These are phyloP conservation scores for Ligdia adustata DNA, from an alignment of 2,888 invertebrate genomes.

Conservation along the genomic window DNA sequence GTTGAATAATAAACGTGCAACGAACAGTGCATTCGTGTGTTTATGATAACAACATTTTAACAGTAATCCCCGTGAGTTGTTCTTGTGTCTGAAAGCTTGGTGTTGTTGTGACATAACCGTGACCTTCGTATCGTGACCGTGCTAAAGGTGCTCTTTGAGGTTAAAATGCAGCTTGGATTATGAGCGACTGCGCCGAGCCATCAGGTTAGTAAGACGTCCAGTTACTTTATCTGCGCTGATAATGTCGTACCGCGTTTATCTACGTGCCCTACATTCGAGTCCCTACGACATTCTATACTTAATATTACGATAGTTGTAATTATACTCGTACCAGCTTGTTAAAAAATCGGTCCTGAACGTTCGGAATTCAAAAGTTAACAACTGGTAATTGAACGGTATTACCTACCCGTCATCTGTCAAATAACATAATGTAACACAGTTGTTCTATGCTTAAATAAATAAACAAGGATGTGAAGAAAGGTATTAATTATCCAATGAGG, in stretches of 20 bases:
- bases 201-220: conserved; percentile 75
- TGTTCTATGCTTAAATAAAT: conserved; percentile 12
- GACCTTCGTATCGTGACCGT: conserved; percentile 80
- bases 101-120: conserved; percentile 78
- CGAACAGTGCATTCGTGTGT: conserved; percentile 81
- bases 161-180: conserved; percentile 82
- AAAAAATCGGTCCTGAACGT: conserved; percentile 17
- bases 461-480: conserved; percentile 21
- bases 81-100: conserved; percentile 68
- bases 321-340: background rate
- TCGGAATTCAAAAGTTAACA: conserved; percentile 32
- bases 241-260: conserved; percentile 61
- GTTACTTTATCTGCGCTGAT: conserved; percentile 69
- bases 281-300: conserved; percentile 19
- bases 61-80: conserved; percentile 76
- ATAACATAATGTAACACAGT: background rate
- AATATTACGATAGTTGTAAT: conserved; percentile 5
- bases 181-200: conserved; percentile 79
- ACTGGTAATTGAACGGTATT: conserved; percentile 35
- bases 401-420: conserved; percentile 5
- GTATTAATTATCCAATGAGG: conserved; percentile 18
- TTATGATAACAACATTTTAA: conserved; percentile 80
- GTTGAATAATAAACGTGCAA: conserved; percentile 75
- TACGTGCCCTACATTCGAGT: conserved; percentile 61
- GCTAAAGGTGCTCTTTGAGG: conserved; percentile 79